Base-by-base conservation (phyloP, 1,140 invertebrate genomes). In the Phymastichus coffea region DNA sequence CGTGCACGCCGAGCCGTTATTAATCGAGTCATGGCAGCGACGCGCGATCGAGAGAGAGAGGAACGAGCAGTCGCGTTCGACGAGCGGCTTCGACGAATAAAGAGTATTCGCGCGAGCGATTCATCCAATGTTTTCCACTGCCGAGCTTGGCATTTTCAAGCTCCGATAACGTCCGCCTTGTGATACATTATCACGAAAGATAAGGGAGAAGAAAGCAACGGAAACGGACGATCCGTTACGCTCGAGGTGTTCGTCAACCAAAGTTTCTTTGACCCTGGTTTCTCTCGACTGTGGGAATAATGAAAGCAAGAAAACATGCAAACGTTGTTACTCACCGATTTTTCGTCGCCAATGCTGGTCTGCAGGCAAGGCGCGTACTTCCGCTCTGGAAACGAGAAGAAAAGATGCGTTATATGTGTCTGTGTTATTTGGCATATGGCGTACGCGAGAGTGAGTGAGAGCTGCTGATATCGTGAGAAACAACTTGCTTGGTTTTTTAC, bases 21-120 rank as follows among this genome's bases (percentile, higher is more conserved):
- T 78, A 76, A 78, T 76, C 74, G 71, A 76, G 73, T 74, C 69
- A 75, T 76, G 75, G 74, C 71, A 64, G 64, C 65, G 62, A 63
- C 70, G 66, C 64, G 58, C 66, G 67, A 68, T 67, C 66, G 66
- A 68, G 64, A 61, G 60, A 28, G 37, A 46, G 61, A 61, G 58
- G 63, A 63, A 61, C 33, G 30, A 64, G 63, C 28, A 55, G 33
- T 33, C 57, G 52, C 48, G 55, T 65, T 63, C 46, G 55, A 63
- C 44, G 58, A 52, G 53, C 55, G 23, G 35, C 41, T 28, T 26
- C 63, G 59, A 63, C 38, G 23, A 60, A 8, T 43, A 47, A 52
- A 62, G n/a, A 54, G 46, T 43, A 22, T 33, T 14, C 14, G 30
- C 30, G 7, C 30, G 14, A 33, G 7, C 7, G 30, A 14, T 14